These are phyloP conservation scores for Napeogenes inachia DNA, from an alignment of 2,888 invertebrate species.

Conservation along the genomic window DNA sequence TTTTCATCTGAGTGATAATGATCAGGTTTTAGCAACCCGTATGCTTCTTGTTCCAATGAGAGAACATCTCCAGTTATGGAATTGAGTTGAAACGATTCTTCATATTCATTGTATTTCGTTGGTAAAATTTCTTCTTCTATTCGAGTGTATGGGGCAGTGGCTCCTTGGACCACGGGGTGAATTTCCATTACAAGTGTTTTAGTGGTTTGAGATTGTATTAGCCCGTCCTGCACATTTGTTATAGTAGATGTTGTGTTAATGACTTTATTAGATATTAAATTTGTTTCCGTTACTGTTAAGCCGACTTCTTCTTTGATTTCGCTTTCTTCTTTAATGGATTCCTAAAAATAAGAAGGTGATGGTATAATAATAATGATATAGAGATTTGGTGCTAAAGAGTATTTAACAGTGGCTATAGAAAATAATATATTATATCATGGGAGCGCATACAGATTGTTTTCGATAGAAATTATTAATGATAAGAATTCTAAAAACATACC, in stretches of 20 bases:
- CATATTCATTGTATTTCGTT: constrained; percentile 40
- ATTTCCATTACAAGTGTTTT: constrained; percentile 67
- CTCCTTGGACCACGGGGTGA: constrained; percentile 44
- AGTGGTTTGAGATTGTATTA: constrained; percentile 56
- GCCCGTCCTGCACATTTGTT: constrained; percentile 51
- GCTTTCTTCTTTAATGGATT: constrained; percentile 36
- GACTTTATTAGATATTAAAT: constrained; percentile 62
- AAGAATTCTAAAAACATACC: too few species aligned
- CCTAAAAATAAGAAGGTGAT: constrained; percentile 35
- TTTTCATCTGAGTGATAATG: constrained; percentile 20
- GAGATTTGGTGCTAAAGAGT: too few species aligned
- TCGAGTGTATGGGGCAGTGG: constrained; percentile 34
- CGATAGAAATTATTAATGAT: too few species aligned
- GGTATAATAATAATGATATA: too few species aligned
- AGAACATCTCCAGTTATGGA: constrained; percentile 66
- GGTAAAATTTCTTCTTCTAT: constrained; percentile 60
- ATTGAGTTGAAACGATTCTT: constrained; percentile 60
- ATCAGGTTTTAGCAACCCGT: constrained; percentile 51
- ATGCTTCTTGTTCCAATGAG: constrained; percentile 65
- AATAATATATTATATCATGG: too few species aligned
- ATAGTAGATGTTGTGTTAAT: constrained; percentile 61
- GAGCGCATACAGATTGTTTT: too few species aligned
- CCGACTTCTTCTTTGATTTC: constrained; percentile 56
- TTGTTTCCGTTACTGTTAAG: constrained; percentile 57
- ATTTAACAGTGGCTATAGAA: too few species aligned